phyloP scores from a whole-genome alignment of 2,888 invertebrate genomes.

The Caenorhabditis zanzibari region DNA sequence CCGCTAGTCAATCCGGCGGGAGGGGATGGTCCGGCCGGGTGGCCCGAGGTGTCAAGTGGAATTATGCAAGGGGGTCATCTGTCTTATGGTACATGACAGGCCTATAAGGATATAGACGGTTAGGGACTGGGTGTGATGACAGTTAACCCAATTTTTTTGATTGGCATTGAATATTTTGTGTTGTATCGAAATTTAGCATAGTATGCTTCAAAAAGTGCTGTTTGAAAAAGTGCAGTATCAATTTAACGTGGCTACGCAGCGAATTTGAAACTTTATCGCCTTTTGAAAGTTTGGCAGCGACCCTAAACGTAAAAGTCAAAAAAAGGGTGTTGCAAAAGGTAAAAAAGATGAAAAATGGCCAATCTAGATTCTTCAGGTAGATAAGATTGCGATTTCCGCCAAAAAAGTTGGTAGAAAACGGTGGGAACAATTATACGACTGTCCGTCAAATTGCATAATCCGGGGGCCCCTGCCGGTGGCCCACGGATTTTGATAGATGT shows the following conservation, averaged over 20 bases:
- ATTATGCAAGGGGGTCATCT: slow-evolving; percentile 54
- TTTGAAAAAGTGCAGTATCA: no score
- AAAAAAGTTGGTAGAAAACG: not conserved
- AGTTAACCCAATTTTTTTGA: slow-evolving; percentile 22
- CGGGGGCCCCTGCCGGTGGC: not conserved
- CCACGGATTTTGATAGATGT: slow-evolving; percentile 34
- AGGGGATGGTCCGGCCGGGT: not conserved
- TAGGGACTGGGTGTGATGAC: not conserved
- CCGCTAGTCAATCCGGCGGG: slow-evolving; percentile 23
- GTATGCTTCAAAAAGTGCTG: not conserved
- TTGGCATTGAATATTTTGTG: not conserved
- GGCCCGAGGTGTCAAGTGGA: slow-evolving; percentile 54
- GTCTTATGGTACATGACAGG: slow-evolving; percentile 34
- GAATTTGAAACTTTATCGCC: no score
- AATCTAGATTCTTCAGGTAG: not conserved
- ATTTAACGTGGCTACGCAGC: no score
- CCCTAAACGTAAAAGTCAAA: no score
- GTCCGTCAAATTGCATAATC: slow-evolving; percentile 38
- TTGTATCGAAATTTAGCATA: no score
- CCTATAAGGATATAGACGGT: no score
- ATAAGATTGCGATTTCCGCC: slow-evolving; percentile 10
- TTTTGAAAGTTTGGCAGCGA: no score
- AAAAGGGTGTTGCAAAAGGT: slow-evolving; percentile 5
- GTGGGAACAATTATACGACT: slow-evolving; percentile 49
- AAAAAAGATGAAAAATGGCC: slow-evolving; percentile 47